A percentile compares a stretch with the other conserved stretches of the same genome.
Conservation (phyloP, 2,797 vertebrate species). For the Gallinago solitaria region DNA sequence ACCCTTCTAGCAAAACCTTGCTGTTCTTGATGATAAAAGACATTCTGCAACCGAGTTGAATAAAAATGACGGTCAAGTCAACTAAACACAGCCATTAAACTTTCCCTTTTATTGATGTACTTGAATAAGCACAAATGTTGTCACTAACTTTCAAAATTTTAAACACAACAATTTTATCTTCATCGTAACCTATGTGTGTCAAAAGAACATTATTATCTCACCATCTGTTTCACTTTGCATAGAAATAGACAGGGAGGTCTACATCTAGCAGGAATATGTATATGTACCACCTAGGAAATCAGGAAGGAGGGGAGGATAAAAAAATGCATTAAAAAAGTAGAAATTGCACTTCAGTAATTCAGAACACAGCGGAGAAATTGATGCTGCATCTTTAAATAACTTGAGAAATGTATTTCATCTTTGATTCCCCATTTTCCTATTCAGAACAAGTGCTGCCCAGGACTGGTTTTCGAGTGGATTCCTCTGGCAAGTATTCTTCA, state of each 20-base stretch:
- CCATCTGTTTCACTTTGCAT: neutral
- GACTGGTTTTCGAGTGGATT: slow-evolving; percentile 88
- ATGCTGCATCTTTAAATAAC: slow-evolving; percentile 69
- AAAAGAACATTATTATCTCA: neutral
- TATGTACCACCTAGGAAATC: neutral
- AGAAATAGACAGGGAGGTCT: neutral
- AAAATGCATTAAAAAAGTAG: neutral
- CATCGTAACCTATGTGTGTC: neutral
- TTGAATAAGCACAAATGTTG: neutral
- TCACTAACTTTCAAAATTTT: neutral
- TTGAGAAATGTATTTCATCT: slow-evolving; percentile 77
- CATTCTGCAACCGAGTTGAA: neutral
- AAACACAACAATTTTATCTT: neutral
- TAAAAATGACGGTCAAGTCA: neutral
- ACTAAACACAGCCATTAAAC: neutral
- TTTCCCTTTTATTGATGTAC: neutral
- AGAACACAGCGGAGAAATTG: slow-evolving; percentile 46
- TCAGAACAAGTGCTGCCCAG: slow-evolving; percentile 91
- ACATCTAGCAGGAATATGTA: neutral
- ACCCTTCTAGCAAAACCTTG: neutral
- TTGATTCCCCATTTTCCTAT: slow-evolving; percentile 82
- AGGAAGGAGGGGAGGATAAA: neutral
- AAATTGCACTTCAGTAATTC: neutral
- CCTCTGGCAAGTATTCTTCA: slow-evolving; percentile 88
- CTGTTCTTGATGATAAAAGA: neutral